Conservation (phyloP, 2,113 vertebrate genomes). For the Pao palembangensis region DNA sequence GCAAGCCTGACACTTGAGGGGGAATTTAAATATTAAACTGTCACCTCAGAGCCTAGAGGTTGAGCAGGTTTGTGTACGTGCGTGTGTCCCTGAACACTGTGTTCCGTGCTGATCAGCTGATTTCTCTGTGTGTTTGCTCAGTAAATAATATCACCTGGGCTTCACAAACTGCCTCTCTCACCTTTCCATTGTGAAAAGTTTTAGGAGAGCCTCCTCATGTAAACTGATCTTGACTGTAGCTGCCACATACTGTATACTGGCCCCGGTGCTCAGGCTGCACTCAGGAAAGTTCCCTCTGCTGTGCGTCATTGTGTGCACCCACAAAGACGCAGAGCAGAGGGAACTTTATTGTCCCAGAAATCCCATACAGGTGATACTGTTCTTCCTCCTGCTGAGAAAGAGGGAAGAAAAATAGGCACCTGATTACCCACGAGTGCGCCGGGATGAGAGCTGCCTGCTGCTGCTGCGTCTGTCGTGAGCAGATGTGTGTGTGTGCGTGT, state of each 20-base stretch:
- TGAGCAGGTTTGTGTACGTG: background rate
- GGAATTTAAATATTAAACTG: constrained; percentile 13
- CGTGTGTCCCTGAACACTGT: constrained; percentile 36
- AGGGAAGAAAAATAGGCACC: constrained; percentile 18
- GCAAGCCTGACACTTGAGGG: constrained; percentile 9
- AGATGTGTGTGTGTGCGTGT: constrained; percentile 19
- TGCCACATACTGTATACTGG: background rate
- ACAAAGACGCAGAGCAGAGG: constrained; percentile 11
- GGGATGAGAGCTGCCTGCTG: constrained; percentile 17
- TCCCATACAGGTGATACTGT: constrained; percentile 29
- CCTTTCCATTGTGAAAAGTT: background rate
- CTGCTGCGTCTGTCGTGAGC: constrained; percentile 34
- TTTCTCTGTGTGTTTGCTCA: constrained; percentile 46
- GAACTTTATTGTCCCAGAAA: constrained; percentile 30
- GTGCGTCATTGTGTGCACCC: constrained; percentile 19
- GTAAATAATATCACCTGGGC: constrained; percentile 49
- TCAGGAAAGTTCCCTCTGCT: constrained; percentile 19
- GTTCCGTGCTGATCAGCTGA: constrained; percentile 43
- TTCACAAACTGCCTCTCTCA: background rate
- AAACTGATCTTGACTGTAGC: too few species aligned
- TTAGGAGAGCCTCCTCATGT: too few species aligned
- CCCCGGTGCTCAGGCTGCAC: constrained; percentile 32
- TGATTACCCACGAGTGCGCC: constrained; percentile 33
- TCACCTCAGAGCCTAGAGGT: constrained; percentile 21
- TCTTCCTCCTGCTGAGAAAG: constrained; percentile 38